These are phyloP conservation scores for Bombus picipes DNA, from an alignment of 1,140 invertebrate genomes.

Conservation along the genomic window DNA sequence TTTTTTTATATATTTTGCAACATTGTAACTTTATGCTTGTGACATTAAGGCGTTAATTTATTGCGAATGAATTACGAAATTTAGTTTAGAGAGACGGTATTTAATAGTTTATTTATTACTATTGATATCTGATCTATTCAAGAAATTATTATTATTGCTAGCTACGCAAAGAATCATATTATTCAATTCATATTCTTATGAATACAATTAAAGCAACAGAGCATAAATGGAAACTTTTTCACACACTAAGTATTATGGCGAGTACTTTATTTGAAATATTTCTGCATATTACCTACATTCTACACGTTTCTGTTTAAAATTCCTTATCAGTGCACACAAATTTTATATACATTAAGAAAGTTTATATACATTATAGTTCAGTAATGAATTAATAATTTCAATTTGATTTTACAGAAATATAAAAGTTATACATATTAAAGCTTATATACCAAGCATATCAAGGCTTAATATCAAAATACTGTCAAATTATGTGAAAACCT, in stretches of 20 bases:
- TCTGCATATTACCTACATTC: too few relatives aligned
- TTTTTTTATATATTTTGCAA: neutral
- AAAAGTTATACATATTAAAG: too few relatives aligned
- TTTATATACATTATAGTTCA: neutral
- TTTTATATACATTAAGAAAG: neutral
- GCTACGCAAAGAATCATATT: too few relatives aligned
- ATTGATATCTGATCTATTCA: neutral
- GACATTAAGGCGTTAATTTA: neutral
- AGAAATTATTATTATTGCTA: neutral
- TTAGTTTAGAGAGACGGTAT: neutral
- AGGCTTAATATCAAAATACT: neutral
- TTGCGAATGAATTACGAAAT: neutral
- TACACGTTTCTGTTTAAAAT: too few relatives aligned
- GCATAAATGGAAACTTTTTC: neutral
- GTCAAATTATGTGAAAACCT: neutral
- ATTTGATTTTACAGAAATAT: neutral
- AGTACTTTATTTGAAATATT: too few relatives aligned
- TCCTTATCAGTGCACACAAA: too few relatives aligned
- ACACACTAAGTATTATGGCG: too few relatives aligned
- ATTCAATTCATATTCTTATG: neutral
- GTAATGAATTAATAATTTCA: neutral
- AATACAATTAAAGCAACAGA: neutral
- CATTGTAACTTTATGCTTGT: neutral
- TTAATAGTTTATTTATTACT: neutral
- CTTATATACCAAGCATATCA: neutral